A percentile compares a stretch with the other conserved stretches of the same genome.
Evolutionary conservation across 2,113 vertebrate species (phyloP).

Genomic region (Helogale parvula): DNA sequence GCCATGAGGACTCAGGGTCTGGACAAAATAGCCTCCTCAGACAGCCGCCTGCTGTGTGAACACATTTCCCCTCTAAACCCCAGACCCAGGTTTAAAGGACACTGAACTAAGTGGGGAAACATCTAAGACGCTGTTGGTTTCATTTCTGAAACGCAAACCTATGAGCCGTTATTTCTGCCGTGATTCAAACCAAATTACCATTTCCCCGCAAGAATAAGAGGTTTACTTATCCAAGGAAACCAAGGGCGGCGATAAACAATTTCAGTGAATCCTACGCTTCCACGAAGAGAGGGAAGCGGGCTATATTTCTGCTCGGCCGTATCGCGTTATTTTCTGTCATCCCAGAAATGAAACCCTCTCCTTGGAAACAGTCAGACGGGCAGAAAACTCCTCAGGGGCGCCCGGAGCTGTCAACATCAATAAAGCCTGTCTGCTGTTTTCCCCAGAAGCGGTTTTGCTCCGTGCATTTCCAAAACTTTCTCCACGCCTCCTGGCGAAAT

Average conservation of each 20-base stretch:
- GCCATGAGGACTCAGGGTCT: fast-evolving
- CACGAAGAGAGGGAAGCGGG: too few species aligned
- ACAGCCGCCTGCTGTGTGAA: not conserved
- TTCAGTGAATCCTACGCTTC: not conserved
- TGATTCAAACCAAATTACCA: not conserved
- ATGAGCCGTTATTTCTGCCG: not conserved
- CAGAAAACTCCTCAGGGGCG: not conserved
- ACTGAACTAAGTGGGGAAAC: not conserved
- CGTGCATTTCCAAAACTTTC: not conserved
- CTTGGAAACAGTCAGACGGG: not conserved
- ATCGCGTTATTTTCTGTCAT: not conserved
- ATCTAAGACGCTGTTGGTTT: not conserved
- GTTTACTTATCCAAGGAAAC: not conserved
- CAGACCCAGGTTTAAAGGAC: not conserved
- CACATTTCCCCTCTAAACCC: not conserved
- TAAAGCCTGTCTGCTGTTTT: not conserved
- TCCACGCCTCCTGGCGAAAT: not conserved
- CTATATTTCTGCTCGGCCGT: not conserved
- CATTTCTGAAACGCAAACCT: not conserved
- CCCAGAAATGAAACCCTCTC: not conserved
- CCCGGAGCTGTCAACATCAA: not conserved
- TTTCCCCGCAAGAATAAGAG: not conserved
- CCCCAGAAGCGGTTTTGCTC: not conserved
- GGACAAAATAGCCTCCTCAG: not conserved
- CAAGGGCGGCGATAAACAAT: not conserved